Percentiles rank a stretch among this genome's conserved stretches.
phyloP scores from a whole-genome alignment of 1,140 invertebrate genomes.

The Lamellibrachia luymesi region DNA sequence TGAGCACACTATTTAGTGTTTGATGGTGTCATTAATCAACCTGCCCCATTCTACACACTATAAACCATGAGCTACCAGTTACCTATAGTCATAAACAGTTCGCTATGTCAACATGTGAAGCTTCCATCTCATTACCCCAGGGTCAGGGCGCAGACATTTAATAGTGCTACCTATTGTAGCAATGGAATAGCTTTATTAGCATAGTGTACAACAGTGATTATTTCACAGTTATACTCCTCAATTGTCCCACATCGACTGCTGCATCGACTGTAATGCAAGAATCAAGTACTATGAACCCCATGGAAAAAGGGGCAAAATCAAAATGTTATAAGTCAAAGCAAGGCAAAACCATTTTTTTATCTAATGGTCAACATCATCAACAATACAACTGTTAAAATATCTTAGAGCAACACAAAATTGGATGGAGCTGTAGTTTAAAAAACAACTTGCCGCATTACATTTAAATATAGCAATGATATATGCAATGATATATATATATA shows the following conservation, averaged over 20 bases:
- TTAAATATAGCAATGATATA: too few species aligned
- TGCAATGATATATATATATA: too few species aligned
- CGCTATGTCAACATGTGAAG: not conserved
- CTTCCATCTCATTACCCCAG: not conserved
- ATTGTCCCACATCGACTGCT: not conserved
- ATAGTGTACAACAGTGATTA: not conserved
- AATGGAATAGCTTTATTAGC: not conserved
- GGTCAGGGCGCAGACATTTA: not conserved
- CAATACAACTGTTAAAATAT: too few species aligned
- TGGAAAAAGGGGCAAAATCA: not conserved
- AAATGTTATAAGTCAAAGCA: not conserved
- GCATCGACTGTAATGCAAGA: not conserved
- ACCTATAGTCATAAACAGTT: not conserved
- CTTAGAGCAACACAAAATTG: too few species aligned
- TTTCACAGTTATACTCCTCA: not conserved
- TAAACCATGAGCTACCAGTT: too few species aligned
- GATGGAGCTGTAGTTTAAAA: too few species aligned
- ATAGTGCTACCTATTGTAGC: not conserved
- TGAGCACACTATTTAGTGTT: too few species aligned
- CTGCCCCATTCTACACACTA: too few species aligned
- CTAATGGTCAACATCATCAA: not conserved
- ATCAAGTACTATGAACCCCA: not conserved
- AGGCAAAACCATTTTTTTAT: not conserved
- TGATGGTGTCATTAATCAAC: too few species aligned
- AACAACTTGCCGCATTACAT: too few species aligned